These are phyloP conservation scores for Gavialis gangeticus DNA, from an alignment of 2,113 vertebrate genomes.

Conservation along the genomic window DNA sequence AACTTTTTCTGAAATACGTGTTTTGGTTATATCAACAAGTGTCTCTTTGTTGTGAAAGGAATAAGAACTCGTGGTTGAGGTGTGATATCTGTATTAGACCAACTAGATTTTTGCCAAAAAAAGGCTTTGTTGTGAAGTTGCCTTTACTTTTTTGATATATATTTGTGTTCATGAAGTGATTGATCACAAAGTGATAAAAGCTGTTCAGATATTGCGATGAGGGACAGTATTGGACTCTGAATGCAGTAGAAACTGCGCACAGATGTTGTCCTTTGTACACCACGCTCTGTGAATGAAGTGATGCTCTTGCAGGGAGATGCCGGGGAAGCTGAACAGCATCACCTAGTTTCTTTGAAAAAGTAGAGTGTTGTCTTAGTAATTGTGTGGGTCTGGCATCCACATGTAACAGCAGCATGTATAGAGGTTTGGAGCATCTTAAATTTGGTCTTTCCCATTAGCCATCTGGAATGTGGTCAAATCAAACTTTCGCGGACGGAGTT, in stretches of 20 bases:
- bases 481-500: not conserved
- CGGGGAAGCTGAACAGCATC: fast-evolving
- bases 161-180: not conserved
- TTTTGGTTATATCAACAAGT: fast-evolving
- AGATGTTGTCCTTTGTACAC: too few relatives aligned
- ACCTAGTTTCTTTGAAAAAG: not conserved
- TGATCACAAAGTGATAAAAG: fast-evolving
- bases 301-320: fast-evolving
- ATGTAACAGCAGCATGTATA: too few relatives aligned
- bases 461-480: not conserved
- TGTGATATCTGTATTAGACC: too few relatives aligned
- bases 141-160: not conserved
- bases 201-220: not conserved
- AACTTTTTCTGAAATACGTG: not conserved
- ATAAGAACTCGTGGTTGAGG: too few relatives aligned
- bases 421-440: too few relatives aligned
- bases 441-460: too few relatives aligned
- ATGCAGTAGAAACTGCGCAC: too few relatives aligned
- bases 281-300: not conserved
- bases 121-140: not conserved
- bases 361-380: too few relatives aligned
- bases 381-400: too few relatives aligned
- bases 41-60: too few relatives aligned
- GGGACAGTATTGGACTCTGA: fast-evolving
- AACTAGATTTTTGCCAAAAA: too few relatives aligned